Evolutionary conservation across 2,113 vertebrate species (phyloP).

Genomic region (Polyodon spathula): DNA sequence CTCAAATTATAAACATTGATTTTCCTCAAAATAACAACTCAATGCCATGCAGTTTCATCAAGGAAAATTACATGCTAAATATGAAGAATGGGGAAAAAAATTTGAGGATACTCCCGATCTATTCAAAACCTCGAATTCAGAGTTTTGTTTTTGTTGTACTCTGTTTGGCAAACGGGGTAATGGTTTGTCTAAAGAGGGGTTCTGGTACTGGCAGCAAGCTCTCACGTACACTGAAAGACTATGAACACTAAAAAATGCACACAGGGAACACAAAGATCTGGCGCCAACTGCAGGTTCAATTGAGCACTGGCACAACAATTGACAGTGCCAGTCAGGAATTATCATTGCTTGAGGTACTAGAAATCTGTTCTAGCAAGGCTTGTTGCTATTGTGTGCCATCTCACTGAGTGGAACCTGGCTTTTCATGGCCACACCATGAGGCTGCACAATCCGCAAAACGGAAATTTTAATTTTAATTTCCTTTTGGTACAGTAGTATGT

Average conservation of each 20-base stretch:
- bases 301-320: constrained; percentile 3
- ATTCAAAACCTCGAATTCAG: constrained; percentile 8
- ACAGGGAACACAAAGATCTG: constrained; percentile 11
- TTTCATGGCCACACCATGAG: constrained; percentile 11
- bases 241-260: constrained; percentile 13
- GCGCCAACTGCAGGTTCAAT: not conserved
- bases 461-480: no score
- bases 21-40: no score
- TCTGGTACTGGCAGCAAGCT: constrained; percentile 16
- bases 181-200: constrained; percentile 7
- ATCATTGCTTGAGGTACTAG: constrained; percentile 13
- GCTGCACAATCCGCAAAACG: constrained; percentile 17
- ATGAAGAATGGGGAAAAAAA: constrained; percentile 14
- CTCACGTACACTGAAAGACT: constrained; percentile 12
- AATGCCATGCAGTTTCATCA: not conserved
- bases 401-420: constrained; percentile 20
- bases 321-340: constrained; percentile 9
- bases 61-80: not conserved
- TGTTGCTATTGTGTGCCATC: constrained; percentile 18
- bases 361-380: constrained; percentile 13
- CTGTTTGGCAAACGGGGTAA: constrained; percentile 18
- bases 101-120: not conserved
- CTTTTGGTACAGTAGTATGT: no score
- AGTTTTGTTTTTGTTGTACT: constrained; percentile 21
- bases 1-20: no score